Evolutionary conservation across 2,113 vertebrate species (phyloP), one percentile per base, ranked within the genome.

Genomic region (Paralichthys olivaceus): DNA sequence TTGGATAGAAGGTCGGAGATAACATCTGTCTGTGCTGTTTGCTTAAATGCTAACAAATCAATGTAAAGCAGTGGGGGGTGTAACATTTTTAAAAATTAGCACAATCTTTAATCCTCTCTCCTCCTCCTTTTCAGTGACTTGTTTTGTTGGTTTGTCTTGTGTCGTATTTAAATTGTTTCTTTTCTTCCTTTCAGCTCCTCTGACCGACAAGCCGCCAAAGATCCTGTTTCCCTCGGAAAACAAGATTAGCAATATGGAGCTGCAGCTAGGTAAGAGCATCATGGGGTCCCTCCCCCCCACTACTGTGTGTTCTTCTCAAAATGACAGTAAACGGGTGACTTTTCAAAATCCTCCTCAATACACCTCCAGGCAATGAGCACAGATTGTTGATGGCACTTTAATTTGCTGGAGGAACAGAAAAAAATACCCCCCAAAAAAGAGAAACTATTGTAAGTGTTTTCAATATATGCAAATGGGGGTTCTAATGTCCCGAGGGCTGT

Each of bases 181-280:
- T 71, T 71, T 86, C 72, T 89, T 26, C 86, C 85, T 96, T 96
- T 84, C 94, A 98, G 97, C 97, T 23, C 97, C 97, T 84, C 88
- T 98, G 89, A 98, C 97, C 84, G 96, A 97, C 94, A 97, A 97
- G 85, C 96, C 97, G 77, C 97, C 97, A 80, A 97, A 97, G 92
- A 96, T 98, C 92, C 94, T 98, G 88, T 96, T 97, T 75, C 97
- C 97, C 58, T 85, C 94, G 69, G 97, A 98, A 94, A 96, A 92
- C 94, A 97, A 96, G 91, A 92, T 96, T 84, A 98, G 91, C 88
- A 88, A 95, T 90, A 96, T 97, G 90, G 96, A 97, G 94, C 94
- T 95, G 15, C 97, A 97, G 86, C 93, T 98, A 90, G 97, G 97
- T 97, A 95, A 97, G 97, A 84, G 71, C 79, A 74, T 86, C 71